These are phyloP conservation scores for Rhorus exstirpatorius DNA, from an alignment of 2,888 invertebrate species.

Conservation along the genomic window DNA sequence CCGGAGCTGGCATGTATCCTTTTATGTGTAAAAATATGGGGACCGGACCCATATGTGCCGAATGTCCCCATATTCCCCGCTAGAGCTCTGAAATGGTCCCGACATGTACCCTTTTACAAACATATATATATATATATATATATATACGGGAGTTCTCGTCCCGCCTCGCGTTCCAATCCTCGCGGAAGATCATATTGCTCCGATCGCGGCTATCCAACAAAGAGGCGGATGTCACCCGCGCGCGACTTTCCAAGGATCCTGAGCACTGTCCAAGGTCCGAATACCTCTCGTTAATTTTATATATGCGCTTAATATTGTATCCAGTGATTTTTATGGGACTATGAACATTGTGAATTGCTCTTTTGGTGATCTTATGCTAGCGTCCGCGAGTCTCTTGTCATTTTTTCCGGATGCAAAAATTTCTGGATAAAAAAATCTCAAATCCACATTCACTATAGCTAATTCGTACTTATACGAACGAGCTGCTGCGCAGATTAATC, in stretches of 20 bases:
- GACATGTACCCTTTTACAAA: too few species aligned
- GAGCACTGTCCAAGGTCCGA: constrained; percentile 45
- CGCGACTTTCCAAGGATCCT: constrained; percentile 46
- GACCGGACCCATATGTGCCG: too few species aligned
- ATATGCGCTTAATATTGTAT: not conserved
- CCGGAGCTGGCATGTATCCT: too few species aligned
- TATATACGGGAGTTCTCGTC: constrained; percentile 36
- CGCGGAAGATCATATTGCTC: constrained; percentile 67
- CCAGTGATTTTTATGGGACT: not conserved
- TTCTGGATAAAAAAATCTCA: too few species aligned
- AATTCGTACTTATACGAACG: too few species aligned
- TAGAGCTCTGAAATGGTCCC: too few species aligned
- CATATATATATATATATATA: not conserved
- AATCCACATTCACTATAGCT: too few species aligned
- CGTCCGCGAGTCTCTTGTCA: not conserved
- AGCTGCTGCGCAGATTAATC: too few species aligned
- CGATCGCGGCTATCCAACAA: constrained; percentile 39
- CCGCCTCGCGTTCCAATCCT: constrained; percentile 62
- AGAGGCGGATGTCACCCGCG: constrained; percentile 11
- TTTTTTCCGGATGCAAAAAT: not conserved
- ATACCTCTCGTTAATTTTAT: not conserved
- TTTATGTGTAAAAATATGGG: too few species aligned
- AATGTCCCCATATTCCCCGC: too few species aligned
- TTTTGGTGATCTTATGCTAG: not conserved
- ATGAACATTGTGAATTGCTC: not conserved